Evolutionary conservation across 1,140 invertebrate genomes (phyloP), one percentile per base, ranked within the genome.

Genomic region (Drosophila sulfurigaster): DNA sequence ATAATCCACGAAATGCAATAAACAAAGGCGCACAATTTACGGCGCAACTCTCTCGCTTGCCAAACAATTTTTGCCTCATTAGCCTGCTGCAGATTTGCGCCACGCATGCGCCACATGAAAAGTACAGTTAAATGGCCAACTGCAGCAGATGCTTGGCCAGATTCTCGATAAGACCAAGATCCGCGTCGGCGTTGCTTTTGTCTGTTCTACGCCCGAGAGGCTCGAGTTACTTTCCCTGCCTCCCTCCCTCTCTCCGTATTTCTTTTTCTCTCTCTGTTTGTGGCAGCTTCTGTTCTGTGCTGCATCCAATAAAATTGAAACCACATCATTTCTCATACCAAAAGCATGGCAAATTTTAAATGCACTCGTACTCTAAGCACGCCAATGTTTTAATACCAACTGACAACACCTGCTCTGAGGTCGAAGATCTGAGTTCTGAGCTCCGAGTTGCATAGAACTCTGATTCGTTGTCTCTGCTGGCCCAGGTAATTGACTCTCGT

Each of bases 261-360:
- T 25, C 20, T 25, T 25, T 25, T 25, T 25, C 20, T 25, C 20
- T 25, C 20, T 25, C 20, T 25, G 20, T 25, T 25, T 25, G 20
- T 51, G 52, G 43, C 68, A 71, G 73, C 77, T 71, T 72, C 73
- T 79, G 77, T 76, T 32, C 30, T 72, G 46, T 41, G 59, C 32
- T 60, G 41, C 60, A 51, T 68, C 38, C 57, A 73, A 75, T 75
- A 70, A 74, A 69, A 78, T 65, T 69, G 59, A 63, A 68, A 59
- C 28, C 75, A 73, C 69, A 67, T 57, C 54, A 35, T 59, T 43
- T 56, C 35, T 68, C 64, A 68, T 60, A 35, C 68, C 63, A 69
- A 78, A 72, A 76, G 78, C 85, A 78, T 81, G 85, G 78, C 78
- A 83, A 89, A 87, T 87, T 71, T 64, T 25, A 82, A 75, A 88